Base-by-base conservation (phyloP, 1,140 invertebrate genomes). In the Hylaeus anthracinus region DNA sequence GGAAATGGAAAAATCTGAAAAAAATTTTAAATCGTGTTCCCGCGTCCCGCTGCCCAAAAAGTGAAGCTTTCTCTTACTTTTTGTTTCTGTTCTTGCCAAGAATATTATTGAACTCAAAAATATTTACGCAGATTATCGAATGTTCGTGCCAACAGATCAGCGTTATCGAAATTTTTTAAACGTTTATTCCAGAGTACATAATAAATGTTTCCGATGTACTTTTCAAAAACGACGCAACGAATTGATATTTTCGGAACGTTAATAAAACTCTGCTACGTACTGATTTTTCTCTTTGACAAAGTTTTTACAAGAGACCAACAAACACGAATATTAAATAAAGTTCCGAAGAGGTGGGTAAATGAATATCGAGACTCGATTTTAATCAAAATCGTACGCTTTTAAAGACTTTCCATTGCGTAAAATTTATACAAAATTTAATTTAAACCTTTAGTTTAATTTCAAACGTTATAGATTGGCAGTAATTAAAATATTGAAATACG, bases 161-260 rank as follows among this genome's bases (percentile, higher is more conserved):
- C 45, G 15, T 51, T 51, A n/a, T 45, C 15, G 10, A 14, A 45
- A 41, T 2, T 1, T 67, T 51, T 51, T n/a, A 9, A 1, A 10
- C 9, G 26, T 9, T 48, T 6, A 66, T 2, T 5, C 3, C 8
- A 26, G 15, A 39, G 26, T 39, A 39, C n/a, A 26, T 3, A 66
- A n/a, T 51, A 66, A 26, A 66, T 51, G 48, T 67, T 51, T 51
- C 2, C 4, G 4, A 10, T 51, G 45, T 8, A 51, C 15, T 26
- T 6, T 67, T 26, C 3, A 3, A 51, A 48, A 67, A 12, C n/a
- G 65, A 1, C 12, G 8, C n/a, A n/a, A 9, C 3, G n/a, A 51
- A 67, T 48, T 8, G 65, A 9, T 37, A 67, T 67, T n/a, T 51
- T 67, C 65, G 45, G 5, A 37, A 51, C 51, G n/a, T 67, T 67